Percentiles rank a stretch among this genome's conserved stretches.
Conservation (phyloP, 1,140 invertebrate genomes). For the Cotesia vestalis region DNA sequence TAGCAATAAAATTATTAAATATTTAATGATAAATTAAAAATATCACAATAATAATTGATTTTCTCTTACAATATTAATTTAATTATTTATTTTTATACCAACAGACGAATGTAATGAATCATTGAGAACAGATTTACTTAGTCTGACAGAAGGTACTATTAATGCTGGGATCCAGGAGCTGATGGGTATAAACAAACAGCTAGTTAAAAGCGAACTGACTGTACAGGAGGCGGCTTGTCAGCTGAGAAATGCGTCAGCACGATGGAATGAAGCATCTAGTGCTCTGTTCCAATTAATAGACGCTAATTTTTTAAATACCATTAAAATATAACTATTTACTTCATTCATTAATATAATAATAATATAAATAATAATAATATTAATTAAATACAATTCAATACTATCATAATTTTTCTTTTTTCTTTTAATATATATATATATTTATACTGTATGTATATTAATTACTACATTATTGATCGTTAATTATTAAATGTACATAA, state of each 20-base stretch:
- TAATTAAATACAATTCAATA: conserved; percentile 23
- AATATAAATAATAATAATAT: conserved; percentile 35
- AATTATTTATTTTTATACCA: conserved; percentile 33
- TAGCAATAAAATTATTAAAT: too few relatives aligned
- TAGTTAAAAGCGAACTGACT: conserved; percentile 60
- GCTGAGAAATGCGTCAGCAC: conserved; percentile 52
- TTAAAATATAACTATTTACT: conserved; percentile 52
- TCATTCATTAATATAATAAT: neutral
- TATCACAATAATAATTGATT: conserved; percentile 8
- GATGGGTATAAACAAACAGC: conserved; percentile 57
- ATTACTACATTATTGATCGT: conserved; percentile 38
- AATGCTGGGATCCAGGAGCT: conserved; percentile 55
- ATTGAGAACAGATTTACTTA: conserved; percentile 55
- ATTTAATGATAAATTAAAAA: conserved; percentile 14
- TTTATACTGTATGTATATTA: conserved; percentile 37
- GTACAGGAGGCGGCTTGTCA: conserved; percentile 61
- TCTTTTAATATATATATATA: too few relatives aligned
- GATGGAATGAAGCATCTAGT: conserved; percentile 50
- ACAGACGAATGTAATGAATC: conserved; percentile 62
- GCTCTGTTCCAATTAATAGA: conserved; percentile 54
- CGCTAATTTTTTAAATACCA: conserved; percentile 55
- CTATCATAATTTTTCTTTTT: too few relatives aligned
- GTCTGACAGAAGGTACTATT: conserved; percentile 54
- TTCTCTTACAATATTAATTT: conserved; percentile 8
- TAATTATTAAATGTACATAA: conserved; percentile 12